Percentiles rank a stretch among this genome's conserved stretches.
Evolutionary conservation across 1,140 invertebrate genomes (phyloP).

Genomic region (Drosophila repleta): DNA sequence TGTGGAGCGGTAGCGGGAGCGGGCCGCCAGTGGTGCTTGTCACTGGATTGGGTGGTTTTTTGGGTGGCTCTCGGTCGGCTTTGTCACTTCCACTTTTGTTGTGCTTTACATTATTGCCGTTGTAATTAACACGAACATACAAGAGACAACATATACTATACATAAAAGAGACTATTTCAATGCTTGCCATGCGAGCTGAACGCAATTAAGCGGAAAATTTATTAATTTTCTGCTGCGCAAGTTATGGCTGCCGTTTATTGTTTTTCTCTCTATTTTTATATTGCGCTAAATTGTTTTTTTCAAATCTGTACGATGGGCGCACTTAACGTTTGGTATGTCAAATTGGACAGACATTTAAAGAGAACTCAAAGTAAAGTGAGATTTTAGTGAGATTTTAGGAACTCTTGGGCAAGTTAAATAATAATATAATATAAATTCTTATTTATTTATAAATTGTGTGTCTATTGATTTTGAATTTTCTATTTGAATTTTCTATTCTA

Average conservation of each 20-base stretch:
- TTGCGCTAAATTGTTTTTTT: background rate
- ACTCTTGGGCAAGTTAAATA: too few relatives aligned
- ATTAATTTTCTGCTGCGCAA: conserved; percentile 55
- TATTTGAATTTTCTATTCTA: too few relatives aligned
- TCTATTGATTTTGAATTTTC: too few relatives aligned
- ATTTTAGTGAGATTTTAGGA: too few relatives aligned
- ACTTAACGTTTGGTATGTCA: too few relatives aligned
- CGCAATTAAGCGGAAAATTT: conserved; percentile 69
- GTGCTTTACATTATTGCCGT: conserved; percentile 61
- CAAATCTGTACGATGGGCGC: too few relatives aligned
- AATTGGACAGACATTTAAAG: too few relatives aligned
- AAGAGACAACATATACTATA: background rate
- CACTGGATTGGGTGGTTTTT: too few relatives aligned
- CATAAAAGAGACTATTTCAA: conserved; percentile 14
- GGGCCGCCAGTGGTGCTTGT: background rate
- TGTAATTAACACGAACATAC: conserved; percentile 67
- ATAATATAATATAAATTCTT: too few relatives aligned
- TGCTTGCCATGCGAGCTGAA: conserved; percentile 28
- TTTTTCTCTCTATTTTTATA: conserved; percentile 19
- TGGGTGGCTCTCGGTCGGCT: background rate
- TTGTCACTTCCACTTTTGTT: conserved; percentile 51
- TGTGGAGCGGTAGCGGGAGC: background rate
- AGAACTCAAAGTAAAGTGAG: too few relatives aligned
- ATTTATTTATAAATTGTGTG: too few relatives aligned
- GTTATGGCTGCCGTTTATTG: conserved; percentile 35